A percentile compares a stretch with the other conserved stretches of the same genome.
Conservation (phyloP, 2,888 invertebrate genomes). For the Orthonychiurus folsomi region DNA sequence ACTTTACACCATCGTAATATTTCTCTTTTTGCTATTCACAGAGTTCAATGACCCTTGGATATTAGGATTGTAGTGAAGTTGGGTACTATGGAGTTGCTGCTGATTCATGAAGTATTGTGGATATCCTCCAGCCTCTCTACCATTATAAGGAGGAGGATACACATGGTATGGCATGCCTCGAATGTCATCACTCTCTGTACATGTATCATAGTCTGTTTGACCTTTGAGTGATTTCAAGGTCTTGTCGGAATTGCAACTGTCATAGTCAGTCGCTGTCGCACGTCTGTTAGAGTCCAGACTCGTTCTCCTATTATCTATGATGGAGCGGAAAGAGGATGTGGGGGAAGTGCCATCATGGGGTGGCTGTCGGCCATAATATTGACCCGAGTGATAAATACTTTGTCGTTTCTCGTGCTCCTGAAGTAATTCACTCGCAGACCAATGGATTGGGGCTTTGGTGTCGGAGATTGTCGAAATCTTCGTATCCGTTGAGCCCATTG, state of each 20-base stretch:
- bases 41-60: constrained; percentile 52
- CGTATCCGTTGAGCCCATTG: constrained; percentile 36
- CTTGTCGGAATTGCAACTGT: constrained; percentile 31
- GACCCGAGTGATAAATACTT: constrained; percentile 45
- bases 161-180: not conserved
- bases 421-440: constrained; percentile 52
- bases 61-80: constrained; percentile 44
- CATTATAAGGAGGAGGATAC: not conserved
- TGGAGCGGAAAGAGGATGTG: constrained; percentile 37
- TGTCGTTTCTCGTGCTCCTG: constrained; percentile 53
- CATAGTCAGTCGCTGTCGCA: constrained; percentile 33
- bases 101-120: constrained; percentile 9
- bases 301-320: constrained; percentile 35
- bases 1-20: constrained; percentile 56
- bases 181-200: constrained; percentile 22
- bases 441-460: constrained; percentile 38
- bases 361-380: constrained; percentile 13
- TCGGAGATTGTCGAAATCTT: constrained; percentile 38
- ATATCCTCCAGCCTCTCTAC: constrained; percentile 15
- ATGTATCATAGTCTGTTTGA: constrained; percentile 37
- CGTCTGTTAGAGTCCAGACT: constrained; percentile 27
- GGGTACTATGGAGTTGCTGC: too few species aligned
- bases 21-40: constrained; percentile 49
- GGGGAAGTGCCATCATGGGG: constrained; percentile 26
- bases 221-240: constrained; percentile 24